Conservation (phyloP, 2,113 vertebrate genomes). For the Philantomba maxwellii region DNA sequence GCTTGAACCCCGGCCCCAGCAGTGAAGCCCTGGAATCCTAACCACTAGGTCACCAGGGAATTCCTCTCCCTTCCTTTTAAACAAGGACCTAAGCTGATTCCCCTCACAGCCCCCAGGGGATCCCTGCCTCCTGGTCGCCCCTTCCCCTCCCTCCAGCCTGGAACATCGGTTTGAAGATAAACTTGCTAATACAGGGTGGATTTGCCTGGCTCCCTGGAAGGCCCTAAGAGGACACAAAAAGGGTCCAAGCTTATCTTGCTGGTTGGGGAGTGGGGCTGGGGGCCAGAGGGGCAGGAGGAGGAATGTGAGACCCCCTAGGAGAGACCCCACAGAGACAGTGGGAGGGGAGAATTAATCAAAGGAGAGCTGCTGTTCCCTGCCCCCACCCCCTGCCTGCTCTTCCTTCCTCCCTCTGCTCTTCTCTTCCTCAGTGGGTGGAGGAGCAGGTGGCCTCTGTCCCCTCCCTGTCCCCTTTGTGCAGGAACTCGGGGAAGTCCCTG, state of each 20-base stretch:
- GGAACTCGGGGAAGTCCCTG: slow-evolving; percentile 34
- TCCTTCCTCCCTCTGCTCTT: not conserved
- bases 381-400: not conserved
- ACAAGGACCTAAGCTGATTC: not conserved
- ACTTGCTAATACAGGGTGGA: not conserved
- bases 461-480: not conserved
- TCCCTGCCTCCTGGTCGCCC: not conserved
- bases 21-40: not conserved
- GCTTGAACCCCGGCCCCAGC: not conserved
- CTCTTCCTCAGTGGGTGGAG: not conserved
- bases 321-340: not conserved
- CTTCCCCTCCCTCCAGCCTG: not conserved
- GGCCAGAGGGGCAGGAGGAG: not conserved
- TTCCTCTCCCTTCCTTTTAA: not conserved
- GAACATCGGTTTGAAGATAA: not conserved
- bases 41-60: not conserved
- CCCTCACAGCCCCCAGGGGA: not conserved
- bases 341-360: not conserved
- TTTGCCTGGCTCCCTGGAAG: not conserved
- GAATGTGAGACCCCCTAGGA: not conserved
- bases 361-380: not conserved
- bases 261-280: no score
- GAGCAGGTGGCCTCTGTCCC: not conserved
- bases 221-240: not conserved
- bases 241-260: not conserved